Base-by-base conservation (phyloP, 2,888 invertebrate species). In the Limnephilus marmoratus region DNA sequence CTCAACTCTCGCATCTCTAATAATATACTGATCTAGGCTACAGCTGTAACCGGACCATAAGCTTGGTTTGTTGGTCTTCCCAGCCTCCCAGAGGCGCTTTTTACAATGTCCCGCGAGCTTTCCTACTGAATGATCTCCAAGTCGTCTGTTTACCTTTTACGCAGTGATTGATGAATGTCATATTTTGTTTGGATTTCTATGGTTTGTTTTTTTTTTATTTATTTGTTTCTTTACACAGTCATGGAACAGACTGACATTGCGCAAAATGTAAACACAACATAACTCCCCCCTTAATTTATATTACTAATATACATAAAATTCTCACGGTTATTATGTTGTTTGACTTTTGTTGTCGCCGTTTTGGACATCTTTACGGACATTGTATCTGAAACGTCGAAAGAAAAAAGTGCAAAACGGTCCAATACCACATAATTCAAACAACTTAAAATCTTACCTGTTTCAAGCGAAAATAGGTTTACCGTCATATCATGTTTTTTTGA, bases 101-200 rank as follows among this genome's bases (percentile, higher is more conserved):
- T 41, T 89, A 37, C n/a, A 49, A 53, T 49, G 12, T 34, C 90
- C 49, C 18, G 49, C 81, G 90, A 82, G 90, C 90, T 90, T 82
- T 45, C 82, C 31, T 53, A 90, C 85, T 37, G 85, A 82, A 13
- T 90, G 90, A 37, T 85, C n/a, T 86, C 86, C 34, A 80, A 34
- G 80, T 31, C 85, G 24, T 90, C 31, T 90, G 85, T 90, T 90
- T 90, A 90, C 90, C 31, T 90, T 90, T 90, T 82, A 86, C 90
- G 90, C 90, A 90, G 90, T 90, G 90, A 81, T 81, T 90, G 90
- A 45, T 68, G 90, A 90, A 90, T 90, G 82, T 29, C 9, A 81
- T 90, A 29, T 12, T 29, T 81, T 31, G 13, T 37, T 81, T 82
- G 45, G 34, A 9, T 81, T 81, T 81, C 11, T 41, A 11, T 45